Evolutionary conservation across 2,113 vertebrate species (phyloP).

Genomic region (Ornithorhynchus anatinus): DNA sequence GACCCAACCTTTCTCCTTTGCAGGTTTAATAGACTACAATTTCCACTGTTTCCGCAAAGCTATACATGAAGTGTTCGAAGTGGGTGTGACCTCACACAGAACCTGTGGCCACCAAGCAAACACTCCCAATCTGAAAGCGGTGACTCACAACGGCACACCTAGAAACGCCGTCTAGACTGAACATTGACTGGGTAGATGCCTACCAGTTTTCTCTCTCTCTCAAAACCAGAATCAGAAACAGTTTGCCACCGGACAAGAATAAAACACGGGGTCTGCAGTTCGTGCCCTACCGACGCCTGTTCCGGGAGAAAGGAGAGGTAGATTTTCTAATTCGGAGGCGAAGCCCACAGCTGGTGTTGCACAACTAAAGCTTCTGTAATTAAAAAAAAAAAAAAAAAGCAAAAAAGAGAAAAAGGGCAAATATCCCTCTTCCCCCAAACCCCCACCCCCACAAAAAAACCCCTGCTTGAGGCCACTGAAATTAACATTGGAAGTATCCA

Average conservation of each 20-base stretch:
- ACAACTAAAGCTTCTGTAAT: slow-evolving; percentile 60
- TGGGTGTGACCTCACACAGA: slow-evolving; percentile 87
- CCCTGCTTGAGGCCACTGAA: slow-evolving; percentile 54
- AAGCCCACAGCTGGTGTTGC: slow-evolving; percentile 45
- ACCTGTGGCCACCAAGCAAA: slow-evolving; percentile 78
- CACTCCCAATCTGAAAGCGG: slow-evolving; percentile 86
- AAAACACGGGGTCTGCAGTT: slow-evolving; percentile 17
- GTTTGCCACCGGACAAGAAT: slow-evolving; percentile 51
- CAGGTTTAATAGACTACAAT: slow-evolving; percentile 99
- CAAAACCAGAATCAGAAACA: slow-evolving; percentile 62
- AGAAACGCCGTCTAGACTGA: slow-evolving; percentile 85
- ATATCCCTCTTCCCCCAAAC: too few species aligned
- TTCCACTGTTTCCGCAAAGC: slow-evolving; percentile 99
- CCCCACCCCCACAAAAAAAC: too few species aligned
- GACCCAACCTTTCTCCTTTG: background rate
- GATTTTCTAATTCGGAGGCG: slow-evolving; percentile 52
- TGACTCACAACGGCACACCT: slow-evolving; percentile 93
- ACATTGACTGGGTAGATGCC: slow-evolving; percentile 41
- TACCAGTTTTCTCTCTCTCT: slow-evolving; percentile 58
- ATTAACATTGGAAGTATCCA: slow-evolving; percentile 27
- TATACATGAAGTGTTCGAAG: slow-evolving; percentile 98
- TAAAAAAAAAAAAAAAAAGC: background rate
- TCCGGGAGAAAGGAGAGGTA: slow-evolving; percentile 45
- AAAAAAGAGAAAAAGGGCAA: slow-evolving; percentile 48
- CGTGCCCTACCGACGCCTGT: slow-evolving; percentile 41